Conservation (phyloP, 2,888 invertebrate genomes). For the Drosophila rubida region DNA sequence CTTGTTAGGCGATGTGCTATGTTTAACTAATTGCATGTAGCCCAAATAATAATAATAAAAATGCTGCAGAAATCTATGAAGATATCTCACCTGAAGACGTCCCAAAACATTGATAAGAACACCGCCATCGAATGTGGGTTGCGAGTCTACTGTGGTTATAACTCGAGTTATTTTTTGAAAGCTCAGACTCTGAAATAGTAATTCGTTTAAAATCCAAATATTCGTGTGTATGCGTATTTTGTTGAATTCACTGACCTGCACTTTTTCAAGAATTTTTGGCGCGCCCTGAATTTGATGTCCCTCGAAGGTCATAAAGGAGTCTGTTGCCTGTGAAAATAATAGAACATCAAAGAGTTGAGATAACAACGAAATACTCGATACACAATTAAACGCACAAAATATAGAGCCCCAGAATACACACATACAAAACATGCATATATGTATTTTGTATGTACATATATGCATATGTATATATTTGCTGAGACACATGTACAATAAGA, state of each 20-base stretch:
- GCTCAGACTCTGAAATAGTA: slow-evolving; percentile 90
- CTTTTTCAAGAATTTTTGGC: slow-evolving; percentile 97
- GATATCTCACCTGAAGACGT: slow-evolving; percentile 93
- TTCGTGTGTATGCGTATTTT: not conserved
- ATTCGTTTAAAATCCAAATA: not conserved
- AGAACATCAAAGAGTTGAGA: slow-evolving; percentile 9
- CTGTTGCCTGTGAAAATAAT: slow-evolving; percentile 89
- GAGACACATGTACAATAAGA: slow-evolving; percentile 13
- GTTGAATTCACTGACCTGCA: slow-evolving; percentile 89
- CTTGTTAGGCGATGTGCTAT: not conserved
- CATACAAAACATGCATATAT: slow-evolving; percentile 1
- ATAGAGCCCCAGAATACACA: not conserved
- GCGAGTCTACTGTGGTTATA: slow-evolving; percentile 97
- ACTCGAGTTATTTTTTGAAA: slow-evolving; percentile 97
- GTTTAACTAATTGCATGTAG: not conserved
- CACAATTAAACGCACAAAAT: slow-evolving; percentile 3
- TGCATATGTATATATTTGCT: slow-evolving; percentile 8
- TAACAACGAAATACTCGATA: slow-evolving; percentile 8
- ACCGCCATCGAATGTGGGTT: slow-evolving; percentile 99
- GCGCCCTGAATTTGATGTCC: slow-evolving; percentile 96
- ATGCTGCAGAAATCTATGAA: not conserved
- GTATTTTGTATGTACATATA: not conserved
- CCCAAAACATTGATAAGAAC: slow-evolving; percentile 98
- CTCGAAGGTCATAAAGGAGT: slow-evolving; percentile 98
- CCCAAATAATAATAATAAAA: slow-evolving; percentile 3